Evolutionary conservation across 2,888 invertebrate genomes (phyloP).

Genomic region (Tuta absoluta): DNA sequence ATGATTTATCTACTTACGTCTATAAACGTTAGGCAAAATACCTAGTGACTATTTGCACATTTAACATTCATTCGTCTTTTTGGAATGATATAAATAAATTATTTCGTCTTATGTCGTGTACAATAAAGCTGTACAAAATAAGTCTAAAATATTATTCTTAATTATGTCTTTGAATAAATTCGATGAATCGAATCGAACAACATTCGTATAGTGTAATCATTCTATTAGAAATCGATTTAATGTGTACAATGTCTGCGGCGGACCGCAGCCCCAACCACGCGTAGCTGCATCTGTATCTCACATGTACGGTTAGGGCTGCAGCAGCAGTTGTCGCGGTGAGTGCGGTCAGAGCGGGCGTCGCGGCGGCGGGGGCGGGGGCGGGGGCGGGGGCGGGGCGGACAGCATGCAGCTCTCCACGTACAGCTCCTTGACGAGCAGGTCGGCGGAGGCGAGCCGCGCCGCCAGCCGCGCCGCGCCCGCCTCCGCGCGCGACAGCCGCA

Average conservation of each 20-base stretch:
- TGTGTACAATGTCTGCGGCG: no score
- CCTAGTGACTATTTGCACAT: background rate
- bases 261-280: background rate
- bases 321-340: no score
- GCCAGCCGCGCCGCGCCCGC: conserved; percentile 66
- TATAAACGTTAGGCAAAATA: conserved; percentile 9
- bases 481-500: conserved; percentile 71
- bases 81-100: conserved; percentile 13
- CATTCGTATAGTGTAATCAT: no score
- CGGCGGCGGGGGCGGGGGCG: no score
- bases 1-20: background rate
- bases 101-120: background rate
- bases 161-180: background rate
- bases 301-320: no score
- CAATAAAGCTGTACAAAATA: background rate
- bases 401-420: conserved; percentile 93
- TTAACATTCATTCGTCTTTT: background rate
- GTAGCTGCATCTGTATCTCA: no score
- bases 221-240: no score
- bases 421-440: conserved; percentile 76
- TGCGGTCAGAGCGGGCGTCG: conserved; percentile 11
- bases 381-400: conserved; percentile 55
- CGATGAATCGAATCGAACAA: no score
- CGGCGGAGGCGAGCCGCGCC: conserved; percentile 85
- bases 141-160: background rate